Evolutionary conservation across 2,888 invertebrate species (phyloP).

Genomic region (Drosophila mulleri): DNA sequence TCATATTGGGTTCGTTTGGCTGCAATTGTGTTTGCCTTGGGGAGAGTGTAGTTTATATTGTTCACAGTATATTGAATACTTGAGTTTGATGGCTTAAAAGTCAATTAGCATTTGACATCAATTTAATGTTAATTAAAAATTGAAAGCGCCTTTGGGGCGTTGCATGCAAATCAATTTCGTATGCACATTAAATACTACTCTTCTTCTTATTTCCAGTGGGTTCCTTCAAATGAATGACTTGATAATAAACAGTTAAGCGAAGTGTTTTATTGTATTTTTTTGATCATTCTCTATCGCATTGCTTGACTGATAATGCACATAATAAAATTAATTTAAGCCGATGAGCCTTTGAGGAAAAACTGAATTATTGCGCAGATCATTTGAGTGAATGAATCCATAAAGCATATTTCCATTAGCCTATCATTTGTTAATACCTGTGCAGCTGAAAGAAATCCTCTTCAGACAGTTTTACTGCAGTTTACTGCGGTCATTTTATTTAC

Average conservation of each 20-base stretch:
- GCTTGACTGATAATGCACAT: not conserved
- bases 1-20: conserved; percentile 29
- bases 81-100: conserved; percentile 56
- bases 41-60: conserved; percentile 39
- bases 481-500: not conserved
- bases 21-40: conserved; percentile 31
- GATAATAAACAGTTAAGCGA: not conserved
- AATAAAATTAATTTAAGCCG: not conserved
- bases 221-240: not conserved
- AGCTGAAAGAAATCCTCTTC: not conserved
- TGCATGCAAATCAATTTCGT: conserved; percentile 36
- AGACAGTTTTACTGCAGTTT: not conserved
- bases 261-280: too few species aligned
- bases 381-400: not conserved
- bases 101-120: conserved; percentile 65
- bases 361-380: not conserved
- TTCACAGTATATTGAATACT: conserved; percentile 21
- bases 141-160: conserved; percentile 15
- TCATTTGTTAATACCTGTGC: not conserved
- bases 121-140: conserved; percentile 39
- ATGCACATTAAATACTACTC: conserved; percentile 5
- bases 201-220: not conserved
- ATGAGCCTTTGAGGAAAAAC: not conserved
- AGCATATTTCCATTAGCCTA: too few species aligned
- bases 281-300: not conserved